Evolutionary conservation across 1,140 invertebrate species (phyloP), one percentile per base, ranked within the genome.

Genomic region (Anastrepha obliqua): DNA sequence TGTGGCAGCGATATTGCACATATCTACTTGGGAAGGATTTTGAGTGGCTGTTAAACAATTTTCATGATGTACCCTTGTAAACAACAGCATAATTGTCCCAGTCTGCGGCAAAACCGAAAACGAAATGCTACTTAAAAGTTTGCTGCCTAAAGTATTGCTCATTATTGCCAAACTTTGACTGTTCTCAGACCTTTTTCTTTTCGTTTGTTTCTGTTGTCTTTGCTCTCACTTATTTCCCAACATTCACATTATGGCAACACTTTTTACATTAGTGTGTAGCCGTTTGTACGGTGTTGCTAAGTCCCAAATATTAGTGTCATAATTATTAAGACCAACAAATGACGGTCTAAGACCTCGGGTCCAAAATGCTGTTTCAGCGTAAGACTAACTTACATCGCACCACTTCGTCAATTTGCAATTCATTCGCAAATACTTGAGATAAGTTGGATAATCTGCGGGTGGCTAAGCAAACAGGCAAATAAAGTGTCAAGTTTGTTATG

Each of bases 291-390:
- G 20, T 85, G 39, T 55, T 81, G 47, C 39, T 78, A 81, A 81
- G 74, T 20, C 74, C n/a, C n/a, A 55, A 86, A 86, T 86, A 86
- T 86, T 86, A 62, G 58, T 86, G 59, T n/a, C 59, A 86, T 92
- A 92, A 92, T 92, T 92, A 92, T 92, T 90, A 92, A 92, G 92
- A 91, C 91, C 91, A 92, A 92, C 91, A 92, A 92, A 92, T 92
- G 92, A 92, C 89, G 89, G 91, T 91, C 89, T 86, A 29, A 58
- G 47, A 81, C 29, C 64, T 44, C 29, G 58, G 15, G 29, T 62
- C 20, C 62, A 29, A 81, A 81, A 29, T 86, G 85, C 85, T 62
- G n/a, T 15, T 42, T 86, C 85, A 86, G 85, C 85, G 39, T 29
- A 39, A 17, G 58, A 44, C 59, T 81, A 51, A 81, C 74, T 5